Evolutionary conservation across 2,888 invertebrate species (phyloP), one percentile per base, ranked within the genome.

Genomic region (Drosophila ustulata): DNA sequence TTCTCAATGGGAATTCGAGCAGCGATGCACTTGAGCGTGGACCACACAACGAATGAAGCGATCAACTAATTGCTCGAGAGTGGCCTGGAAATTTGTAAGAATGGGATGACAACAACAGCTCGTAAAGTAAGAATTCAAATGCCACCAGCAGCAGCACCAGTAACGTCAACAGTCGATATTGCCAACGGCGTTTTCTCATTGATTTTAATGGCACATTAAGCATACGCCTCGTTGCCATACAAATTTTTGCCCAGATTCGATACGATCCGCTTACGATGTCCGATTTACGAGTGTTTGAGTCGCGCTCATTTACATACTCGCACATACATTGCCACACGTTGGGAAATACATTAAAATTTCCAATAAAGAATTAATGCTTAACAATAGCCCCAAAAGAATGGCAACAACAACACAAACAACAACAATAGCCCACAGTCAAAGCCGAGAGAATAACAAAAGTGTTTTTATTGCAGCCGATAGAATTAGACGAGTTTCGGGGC

Each of bases 171-270:
- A 58, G 6, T 4, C 28, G 6, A 6, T 34, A 28, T 9, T 13
- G 47, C 23, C 53, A 49, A 62, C 62, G 57, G 26, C 52, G 30
- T 34, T 81, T 85, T 86, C 80, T 69, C 88, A 83, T 78, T 88
- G 88, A 80, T 71, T 83, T 83, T 83, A 88, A 83, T 83, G 71
- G 71, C 86, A 74, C 86, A 83, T 86, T 83, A 83, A 83, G 88
- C 78, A 83, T 88, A 88, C 83, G 88, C 86, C 83, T 86, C 80
- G 78, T 88, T 80, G 83, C 61, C 70, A 69, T 67, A 78, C 78
- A 71, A 73, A 76, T 79, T 64, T 57, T 64, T 55, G 56, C 63
- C 52, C 30, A 66, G 49, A 67, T 79, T 45, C 76, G 62, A 57
- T 32, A n/a, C 55, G 47, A 34, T 58, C 63, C 59, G 59, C 50